Evolutionary conservation across 2,113 vertebrate genomes (phyloP).

Genomic region (Sapayoa aenigma): DNA sequence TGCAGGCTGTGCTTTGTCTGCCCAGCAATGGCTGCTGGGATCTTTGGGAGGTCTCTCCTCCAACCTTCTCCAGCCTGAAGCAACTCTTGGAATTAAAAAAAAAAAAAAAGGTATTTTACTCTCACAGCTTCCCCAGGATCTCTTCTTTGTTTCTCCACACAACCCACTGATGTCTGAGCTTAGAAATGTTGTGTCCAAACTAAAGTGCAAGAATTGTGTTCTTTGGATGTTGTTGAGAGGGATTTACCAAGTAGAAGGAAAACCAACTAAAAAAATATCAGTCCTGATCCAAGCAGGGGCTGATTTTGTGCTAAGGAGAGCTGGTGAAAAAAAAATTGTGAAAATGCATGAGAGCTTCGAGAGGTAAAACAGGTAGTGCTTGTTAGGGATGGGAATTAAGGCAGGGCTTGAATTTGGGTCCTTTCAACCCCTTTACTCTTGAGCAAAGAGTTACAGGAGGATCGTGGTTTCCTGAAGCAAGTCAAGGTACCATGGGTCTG

Average conservation of each 20-base stretch:
- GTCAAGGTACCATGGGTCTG: neutral
- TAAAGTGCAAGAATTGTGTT: neutral
- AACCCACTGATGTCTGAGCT: neutral
- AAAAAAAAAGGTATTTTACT: neutral
- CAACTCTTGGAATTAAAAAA: neutral
- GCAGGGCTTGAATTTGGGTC: neutral
- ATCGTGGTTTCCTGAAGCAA: accelerated
- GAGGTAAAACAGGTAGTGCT: neutral
- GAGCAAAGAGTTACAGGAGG: neutral
- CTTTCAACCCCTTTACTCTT: neutral
- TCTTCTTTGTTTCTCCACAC: neutral
- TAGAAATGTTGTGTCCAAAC: neutral
- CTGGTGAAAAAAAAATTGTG: neutral
- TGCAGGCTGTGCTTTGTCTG: neutral
- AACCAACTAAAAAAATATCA: neutral
- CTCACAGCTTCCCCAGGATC: neutral
- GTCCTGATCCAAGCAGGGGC: neutral
- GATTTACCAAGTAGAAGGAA: neutral
- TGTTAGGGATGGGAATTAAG: neutral
- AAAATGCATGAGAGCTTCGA: neutral
- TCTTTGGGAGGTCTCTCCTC: neutral
- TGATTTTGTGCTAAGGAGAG: neutral
- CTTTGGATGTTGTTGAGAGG: neutral
- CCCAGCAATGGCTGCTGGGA: neutral
- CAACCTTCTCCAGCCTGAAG: neutral